Base-by-base conservation (phyloP, 2,888 invertebrate species). In the Pogonocherus hispidulus region DNA sequence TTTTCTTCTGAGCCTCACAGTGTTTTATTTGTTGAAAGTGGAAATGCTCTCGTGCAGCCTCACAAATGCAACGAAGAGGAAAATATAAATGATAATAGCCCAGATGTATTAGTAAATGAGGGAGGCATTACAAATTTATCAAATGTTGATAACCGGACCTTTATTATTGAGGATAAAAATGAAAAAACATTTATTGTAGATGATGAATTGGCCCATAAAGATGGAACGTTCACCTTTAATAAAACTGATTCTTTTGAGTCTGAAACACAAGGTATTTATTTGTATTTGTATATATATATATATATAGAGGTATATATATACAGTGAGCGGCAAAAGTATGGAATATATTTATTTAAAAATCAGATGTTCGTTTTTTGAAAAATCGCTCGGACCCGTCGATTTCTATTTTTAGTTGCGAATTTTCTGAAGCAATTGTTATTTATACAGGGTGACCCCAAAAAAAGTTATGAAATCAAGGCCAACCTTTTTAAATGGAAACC, bases 1-100 rank as follows among this genome's bases (percentile, higher is more conserved):
- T 82, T 83, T 66, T 74, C 77, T 23, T 80, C 81, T 1, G 83
- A 84, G 71, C 83, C 84, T 1, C 80, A 81, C 67, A 83, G 83
- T 75, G 72, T 83, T 69, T 63, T 83, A 32, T 82, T 82, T 67
- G 68, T 82, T 5, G 82, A 82, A 49, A 70, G 76, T 32, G 71
- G 74, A 46, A 64, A 69, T 22, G 57, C 32, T 19, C 9, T 32
- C 0, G 32, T 32, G 8, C 32, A 32, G 11, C 32, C 32, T 8
- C 32, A 32, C 8, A 11, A 32, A 32, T 32, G 11, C 32, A 9
- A 8, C 8, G 32, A 32, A 32, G 32, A 8, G 32, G 11, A 32
- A 27, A 27, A 27, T 27, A 47, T 18, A 19, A 56, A 63, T 11
- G 64, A 67, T 47, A 35, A 37, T 37, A n/a, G n/a, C n/a, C n/a